Conservation (phyloP, 2,797 vertebrate genomes). For the Microcaecilia unicolor region DNA sequence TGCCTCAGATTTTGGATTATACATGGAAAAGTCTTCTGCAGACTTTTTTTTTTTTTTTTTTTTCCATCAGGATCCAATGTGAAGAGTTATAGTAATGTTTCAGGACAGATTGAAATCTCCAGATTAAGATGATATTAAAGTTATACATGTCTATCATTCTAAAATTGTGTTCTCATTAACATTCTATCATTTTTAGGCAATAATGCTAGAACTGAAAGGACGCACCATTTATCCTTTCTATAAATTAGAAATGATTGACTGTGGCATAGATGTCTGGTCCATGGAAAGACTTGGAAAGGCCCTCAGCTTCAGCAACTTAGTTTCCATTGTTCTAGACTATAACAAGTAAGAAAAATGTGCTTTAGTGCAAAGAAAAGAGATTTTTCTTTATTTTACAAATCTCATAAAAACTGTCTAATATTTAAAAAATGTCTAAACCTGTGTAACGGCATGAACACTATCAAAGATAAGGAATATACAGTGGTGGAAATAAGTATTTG, state of each 20-base stretch:
- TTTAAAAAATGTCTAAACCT: neutral
- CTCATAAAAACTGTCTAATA: neutral
- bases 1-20: no score
- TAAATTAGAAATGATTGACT: slow-evolving; percentile 24
- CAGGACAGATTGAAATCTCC: no score
- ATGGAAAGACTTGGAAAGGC: slow-evolving; percentile 28
- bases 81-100: no score
- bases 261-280: slow-evolving; percentile 32
- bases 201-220: slow-evolving; percentile 33
- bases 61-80: no score
- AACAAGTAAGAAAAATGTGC: slow-evolving; percentile 32
- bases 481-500: no score
- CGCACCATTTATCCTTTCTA: slow-evolving; percentile 18
- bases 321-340: slow-evolving; percentile 36
- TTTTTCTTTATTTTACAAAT: neutral
- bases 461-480: neutral
- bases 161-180: no score
- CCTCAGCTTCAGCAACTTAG: slow-evolving; percentile 27
- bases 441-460: neutral
- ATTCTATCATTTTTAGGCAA: slow-evolving; percentile 12
- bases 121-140: no score
- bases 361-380: neutral
- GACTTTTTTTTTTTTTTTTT: no score
- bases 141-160: no score
- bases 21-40: no score